These are phyloP conservation scores for Leucoraja erinaceus DNA, from an alignment of 2,113 vertebrate genomes.

Conservation along the genomic window DNA sequence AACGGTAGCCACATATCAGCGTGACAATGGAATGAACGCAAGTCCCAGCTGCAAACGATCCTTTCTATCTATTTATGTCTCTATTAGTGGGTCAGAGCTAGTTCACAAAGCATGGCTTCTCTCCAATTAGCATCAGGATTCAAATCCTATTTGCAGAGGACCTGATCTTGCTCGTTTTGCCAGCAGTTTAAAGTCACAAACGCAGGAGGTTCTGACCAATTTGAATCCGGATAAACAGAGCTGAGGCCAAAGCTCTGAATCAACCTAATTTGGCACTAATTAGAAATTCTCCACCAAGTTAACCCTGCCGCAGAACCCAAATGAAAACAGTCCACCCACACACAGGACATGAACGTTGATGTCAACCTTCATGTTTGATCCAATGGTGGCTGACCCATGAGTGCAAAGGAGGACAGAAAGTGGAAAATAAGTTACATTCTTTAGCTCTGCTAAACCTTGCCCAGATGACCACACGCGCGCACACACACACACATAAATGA, in stretches of 20 bases:
- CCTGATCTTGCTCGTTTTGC: background rate
- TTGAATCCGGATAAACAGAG: background rate
- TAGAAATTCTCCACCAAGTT: background rate
- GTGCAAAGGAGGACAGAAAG: slow-evolving; percentile 13
- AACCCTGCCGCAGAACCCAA: background rate
- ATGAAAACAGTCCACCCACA: no score
- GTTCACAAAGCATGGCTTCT: background rate
- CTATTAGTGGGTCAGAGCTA: background rate
- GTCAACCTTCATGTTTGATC: background rate
- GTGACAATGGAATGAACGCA: background rate
- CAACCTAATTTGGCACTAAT: slow-evolving; percentile 22
- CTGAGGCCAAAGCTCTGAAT: background rate
- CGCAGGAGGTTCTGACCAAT: background rate
- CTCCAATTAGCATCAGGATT: background rate
- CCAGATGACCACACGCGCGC: background rate
- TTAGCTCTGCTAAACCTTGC: background rate
- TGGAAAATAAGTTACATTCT: slow-evolving; percentile 27
- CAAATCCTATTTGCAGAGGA: background rate
- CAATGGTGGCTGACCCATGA: background rate
- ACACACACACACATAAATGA: no score
- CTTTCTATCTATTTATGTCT: background rate
- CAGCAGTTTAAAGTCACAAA: background rate
- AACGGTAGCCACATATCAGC: background rate
- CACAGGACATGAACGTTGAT: background rate
- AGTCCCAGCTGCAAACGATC: background rate